Evolutionary conservation across 2,888 invertebrate species (phyloP).

Genomic region (Cyaniris semiargus): DNA sequence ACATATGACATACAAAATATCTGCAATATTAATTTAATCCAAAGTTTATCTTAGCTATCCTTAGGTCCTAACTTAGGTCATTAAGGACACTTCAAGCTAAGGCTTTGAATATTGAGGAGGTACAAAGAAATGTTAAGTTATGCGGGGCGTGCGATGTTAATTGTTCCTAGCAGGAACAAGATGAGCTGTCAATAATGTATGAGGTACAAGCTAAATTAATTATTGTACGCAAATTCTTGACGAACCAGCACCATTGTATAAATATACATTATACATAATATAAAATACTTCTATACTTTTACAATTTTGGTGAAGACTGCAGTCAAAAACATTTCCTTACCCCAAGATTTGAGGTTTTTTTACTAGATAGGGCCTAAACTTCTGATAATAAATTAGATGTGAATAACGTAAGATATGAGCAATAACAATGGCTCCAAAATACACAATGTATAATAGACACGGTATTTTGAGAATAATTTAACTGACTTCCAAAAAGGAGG

Average conservation of each 20-base stretch:
- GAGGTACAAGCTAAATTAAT: neutral
- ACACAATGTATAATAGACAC: no score
- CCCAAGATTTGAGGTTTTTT: no score
- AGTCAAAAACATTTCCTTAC: no score
- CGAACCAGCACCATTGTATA: neutral
- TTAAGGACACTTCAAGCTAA: neutral
- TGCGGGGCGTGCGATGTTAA: neutral
- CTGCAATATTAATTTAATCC: neutral
- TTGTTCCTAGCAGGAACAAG: neutral
- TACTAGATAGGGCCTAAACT: no score
- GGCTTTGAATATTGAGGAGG: neutral
- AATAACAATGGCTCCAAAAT: no score
- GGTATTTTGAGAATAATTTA: no score
- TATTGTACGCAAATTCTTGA: slow-evolving; percentile 1
- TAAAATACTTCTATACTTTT: neutral
- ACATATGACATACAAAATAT: no score
- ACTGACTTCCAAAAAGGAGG: no score
- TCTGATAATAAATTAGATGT: no score
- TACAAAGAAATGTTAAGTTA: neutral
- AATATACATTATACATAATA: neutral
- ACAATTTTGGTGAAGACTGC: no score
- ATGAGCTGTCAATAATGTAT: neutral
- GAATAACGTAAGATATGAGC: no score
- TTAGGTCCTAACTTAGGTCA: neutral
- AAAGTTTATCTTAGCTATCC: neutral